These are phyloP conservation scores for Cryptosula pallasiana DNA, from an alignment of 2,888 invertebrate species.

Conservation along the genomic window DNA sequence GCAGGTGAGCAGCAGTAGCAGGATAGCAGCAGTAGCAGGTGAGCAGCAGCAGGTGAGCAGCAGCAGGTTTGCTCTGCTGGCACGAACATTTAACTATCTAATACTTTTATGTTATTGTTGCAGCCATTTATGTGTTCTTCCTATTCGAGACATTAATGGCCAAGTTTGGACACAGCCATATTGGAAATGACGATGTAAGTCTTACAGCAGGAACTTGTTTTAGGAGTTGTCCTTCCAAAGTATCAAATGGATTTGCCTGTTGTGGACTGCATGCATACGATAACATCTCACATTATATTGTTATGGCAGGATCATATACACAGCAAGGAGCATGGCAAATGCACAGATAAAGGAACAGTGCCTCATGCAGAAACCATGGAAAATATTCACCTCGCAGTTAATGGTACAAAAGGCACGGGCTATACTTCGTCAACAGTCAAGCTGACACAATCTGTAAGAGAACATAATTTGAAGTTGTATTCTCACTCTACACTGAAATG, in stretches of 20 bases:
- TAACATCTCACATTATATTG: no score
- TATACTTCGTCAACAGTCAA: neutral
- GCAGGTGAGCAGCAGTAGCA: no score
- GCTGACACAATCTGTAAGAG: neutral
- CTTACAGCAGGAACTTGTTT: no score
- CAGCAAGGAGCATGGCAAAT: neutral
- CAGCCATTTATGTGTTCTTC: slow-evolving; percentile 41
- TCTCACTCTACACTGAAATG: no score
- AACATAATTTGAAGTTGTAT: no score
- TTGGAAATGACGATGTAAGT: slow-evolving; percentile 20
- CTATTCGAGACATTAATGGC: slow-evolving; percentile 38
- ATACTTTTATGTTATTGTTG: slow-evolving; percentile 26
- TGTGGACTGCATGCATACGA: no score
- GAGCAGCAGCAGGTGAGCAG: no score
- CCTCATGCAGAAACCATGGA: neutral
- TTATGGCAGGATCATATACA: neutral
- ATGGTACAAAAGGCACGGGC: neutral
- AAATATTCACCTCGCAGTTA: neutral
- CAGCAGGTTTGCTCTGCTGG: no score
- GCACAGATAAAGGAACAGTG: neutral
- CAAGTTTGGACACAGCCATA: slow-evolving; percentile 8
- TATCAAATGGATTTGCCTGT: no score
- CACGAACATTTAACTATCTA: neutral
- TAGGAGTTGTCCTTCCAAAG: no score
- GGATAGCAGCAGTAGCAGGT: no score